These are phyloP conservation scores for Troglohyphantes excavatus DNA, from an alignment of 2,888 invertebrate species.

Conservation along the genomic window DNA sequence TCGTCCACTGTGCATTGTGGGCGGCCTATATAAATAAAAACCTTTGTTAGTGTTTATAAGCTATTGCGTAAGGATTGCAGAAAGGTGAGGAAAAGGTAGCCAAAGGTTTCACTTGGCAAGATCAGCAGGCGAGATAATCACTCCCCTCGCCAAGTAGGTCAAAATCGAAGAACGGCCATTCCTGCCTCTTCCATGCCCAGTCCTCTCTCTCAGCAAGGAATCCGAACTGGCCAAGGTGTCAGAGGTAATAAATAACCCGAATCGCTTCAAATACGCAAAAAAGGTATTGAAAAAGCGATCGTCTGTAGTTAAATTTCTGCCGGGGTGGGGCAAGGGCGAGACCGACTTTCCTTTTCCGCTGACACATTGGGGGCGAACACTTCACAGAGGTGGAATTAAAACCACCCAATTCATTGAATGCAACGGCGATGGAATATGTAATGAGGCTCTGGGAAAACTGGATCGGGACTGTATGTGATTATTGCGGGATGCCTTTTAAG, in stretches of 20 bases:
- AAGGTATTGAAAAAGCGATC: constrained; percentile 44
- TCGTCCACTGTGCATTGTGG: no score
- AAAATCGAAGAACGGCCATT: not conserved
- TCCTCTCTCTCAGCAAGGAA: no score
- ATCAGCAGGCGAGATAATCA: not conserved
- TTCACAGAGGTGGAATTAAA: constrained; percentile 61
- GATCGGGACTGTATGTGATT: no score
- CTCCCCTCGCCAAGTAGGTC: constrained; percentile 8
- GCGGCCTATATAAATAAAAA: no score
- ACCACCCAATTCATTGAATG: constrained; percentile 65
- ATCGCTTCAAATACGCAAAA: constrained; percentile 13
- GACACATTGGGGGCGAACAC: constrained; percentile 75
- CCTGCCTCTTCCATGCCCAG: not conserved
- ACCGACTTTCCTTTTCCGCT: constrained; percentile 49
- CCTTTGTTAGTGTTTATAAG: no score
- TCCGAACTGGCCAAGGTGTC: not conserved
- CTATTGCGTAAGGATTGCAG: no score
- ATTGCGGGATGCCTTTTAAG: no score
- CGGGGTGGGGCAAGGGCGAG: constrained; percentile 52
- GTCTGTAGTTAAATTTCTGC: constrained; percentile 42
- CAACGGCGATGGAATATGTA: constrained; percentile 54
- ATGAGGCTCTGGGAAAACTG: constrained; percentile 20
- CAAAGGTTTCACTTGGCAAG: not conserved
- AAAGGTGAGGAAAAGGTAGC: not conserved
- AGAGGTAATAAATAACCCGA: constrained; percentile 47